Base-by-base conservation (phyloP, 1,140 invertebrate species). In the Chelonus insularis region DNA sequence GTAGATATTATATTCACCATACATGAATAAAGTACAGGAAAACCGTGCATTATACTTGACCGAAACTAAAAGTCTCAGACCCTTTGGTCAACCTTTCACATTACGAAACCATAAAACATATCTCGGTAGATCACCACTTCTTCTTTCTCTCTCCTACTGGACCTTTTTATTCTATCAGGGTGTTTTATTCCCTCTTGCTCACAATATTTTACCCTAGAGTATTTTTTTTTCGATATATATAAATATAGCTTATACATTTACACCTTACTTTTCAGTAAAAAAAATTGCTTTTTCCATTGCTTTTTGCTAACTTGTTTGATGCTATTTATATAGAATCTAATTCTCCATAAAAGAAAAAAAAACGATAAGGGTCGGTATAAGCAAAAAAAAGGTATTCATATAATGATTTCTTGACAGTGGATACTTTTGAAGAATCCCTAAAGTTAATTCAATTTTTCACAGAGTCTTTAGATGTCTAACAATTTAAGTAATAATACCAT, bases 81-180 rank as follows among this genome's bases (percentile, higher is more conserved):
- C 64, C 63, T 65, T 68, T 63, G 72, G 72, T 75, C 74, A 74
- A 72, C 71, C 70, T 68, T 68, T 67, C 70, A 66, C 62, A 77
- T 77, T 77, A 77, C 76, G 76, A 77, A 77, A 77, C 74, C 75
- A 77, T 77, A 77, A 77, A 76, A 25, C 57, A 66, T 63, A 60
- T 54, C 60, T 29, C 3, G 7, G 25, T 29, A 60, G 57, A 63
- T 66, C 60, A 63, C 54, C 57, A 36, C 52, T 61, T 2, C 16
- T 57, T 1, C 25, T 43, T 25, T n/a, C 18, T 12, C 39, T 29
- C 25, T 14, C 3, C 12, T 45, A 4, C 16, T 9, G 9, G 3
- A n/a, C 36, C 36, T 20, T 45, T 45, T 66, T 45, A 29, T 52
- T 62, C 62, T 48, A 20, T 57, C 16, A 56, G 57, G 32, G 25